Evolutionary conservation across 2,797 vertebrate species (phyloP).

Genomic region (Alexandromys oeconomus): DNA sequence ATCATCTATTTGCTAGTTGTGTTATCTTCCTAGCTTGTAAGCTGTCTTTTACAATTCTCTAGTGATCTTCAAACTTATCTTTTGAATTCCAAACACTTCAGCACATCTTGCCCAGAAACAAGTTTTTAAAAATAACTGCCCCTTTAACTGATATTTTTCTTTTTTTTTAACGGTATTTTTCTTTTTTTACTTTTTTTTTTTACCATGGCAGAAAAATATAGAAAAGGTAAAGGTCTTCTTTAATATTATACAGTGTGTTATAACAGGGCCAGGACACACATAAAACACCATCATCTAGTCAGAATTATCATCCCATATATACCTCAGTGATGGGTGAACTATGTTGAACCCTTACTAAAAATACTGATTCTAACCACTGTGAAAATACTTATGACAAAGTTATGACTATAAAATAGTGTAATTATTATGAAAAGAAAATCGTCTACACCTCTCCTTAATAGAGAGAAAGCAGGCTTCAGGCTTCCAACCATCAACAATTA

Average conservation of each 20-base stretch:
- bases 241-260: background rate
- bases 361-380: constrained; percentile 10
- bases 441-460: background rate
- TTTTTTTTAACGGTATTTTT: no score
- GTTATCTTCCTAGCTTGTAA: background rate
- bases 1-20: background rate
- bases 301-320: background rate
- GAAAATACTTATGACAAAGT: constrained; percentile 3
- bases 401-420: constrained; percentile 29
- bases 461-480: background rate
- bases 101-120: constrained; percentile 40
- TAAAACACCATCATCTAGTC: constrained; percentile 46
- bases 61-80: constrained; percentile 2
- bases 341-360: background rate
- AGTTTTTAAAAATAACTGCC: background rate
- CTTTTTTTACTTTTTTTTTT: no score
- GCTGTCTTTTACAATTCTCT: constrained; percentile 57
- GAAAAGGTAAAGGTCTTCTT: background rate
- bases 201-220: constrained; percentile 33
- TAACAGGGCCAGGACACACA: background rate
- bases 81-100: background rate
- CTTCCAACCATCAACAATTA: background rate
- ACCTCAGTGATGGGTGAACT: constrained; percentile 24
- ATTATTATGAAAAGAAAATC: constrained; percentile 51
- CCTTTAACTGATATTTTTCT: background rate